Base-by-base conservation (phyloP, 2,797 vertebrate species). In the Eidolon dupreanum region DNA sequence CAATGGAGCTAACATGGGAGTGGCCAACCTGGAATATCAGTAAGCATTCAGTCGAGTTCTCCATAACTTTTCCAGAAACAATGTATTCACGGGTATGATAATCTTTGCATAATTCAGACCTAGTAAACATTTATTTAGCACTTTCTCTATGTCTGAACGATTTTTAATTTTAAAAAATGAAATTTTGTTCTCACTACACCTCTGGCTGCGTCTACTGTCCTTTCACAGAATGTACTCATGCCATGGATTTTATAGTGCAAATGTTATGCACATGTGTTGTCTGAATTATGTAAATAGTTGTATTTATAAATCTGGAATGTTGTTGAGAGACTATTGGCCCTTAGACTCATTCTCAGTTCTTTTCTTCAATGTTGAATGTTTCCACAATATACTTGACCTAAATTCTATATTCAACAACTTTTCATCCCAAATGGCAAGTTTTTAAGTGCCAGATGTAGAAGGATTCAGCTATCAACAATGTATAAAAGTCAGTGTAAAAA, bases 401-500 rank as follows among this genome's bases (percentile, higher is more conserved):
- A 66, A 88, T 94, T 88, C 63, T 63, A 68, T 8, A 49, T 63
- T 85, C 20, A 78, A 33, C 31, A 78, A 33, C 43, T 95, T 77
- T 38, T 28, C 6, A 49, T 38, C 19, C 24, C 11, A 83, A 55
- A 17, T 31, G 68, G 38, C 36, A 31, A 24, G 22, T 28, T 94
- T 96, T 90, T 65, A 79, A 93, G 28, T 66, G 36, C 28, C 53
- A 94, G 85, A 57, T 92, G 68, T 59, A 57, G 77, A 84, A 26
- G 26, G 26, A 55, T 38, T 84, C 57, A 86, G 84, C 13, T 73
- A 9, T 71, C 87, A 68, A 84, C 10, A 43, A 65, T 55, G 24
- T 68, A 3, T 38, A 63, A 73, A 8, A 88, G 38, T 38, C 31
- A 75, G 33, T 10, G 6, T 28, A 36, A 41, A 95, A 88, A 81